These are phyloP conservation scores for Proteles cristata DNA, from an alignment of 2,113 vertebrate genomes.

Conservation along the genomic window DNA sequence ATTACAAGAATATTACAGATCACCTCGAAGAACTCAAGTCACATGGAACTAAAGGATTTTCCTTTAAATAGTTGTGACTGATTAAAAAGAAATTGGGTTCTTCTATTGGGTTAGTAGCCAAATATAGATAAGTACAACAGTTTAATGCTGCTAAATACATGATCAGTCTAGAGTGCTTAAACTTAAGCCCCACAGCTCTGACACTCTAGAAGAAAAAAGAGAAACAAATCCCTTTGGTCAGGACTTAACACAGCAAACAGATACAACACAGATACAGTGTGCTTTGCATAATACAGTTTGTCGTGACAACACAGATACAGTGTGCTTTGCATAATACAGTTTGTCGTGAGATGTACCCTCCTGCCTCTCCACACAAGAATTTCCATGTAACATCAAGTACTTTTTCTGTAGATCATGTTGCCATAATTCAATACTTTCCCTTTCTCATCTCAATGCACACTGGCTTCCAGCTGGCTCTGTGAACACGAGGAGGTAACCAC, in stretches of 20 bases:
- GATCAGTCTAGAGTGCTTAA: constrained; percentile 71
- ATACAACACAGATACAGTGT: neutral
- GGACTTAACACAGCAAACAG: constrained; percentile 52
- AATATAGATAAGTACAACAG: constrained; percentile 61
- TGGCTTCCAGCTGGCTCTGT: neutral
- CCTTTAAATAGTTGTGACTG: neutral
- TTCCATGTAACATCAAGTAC: neutral
- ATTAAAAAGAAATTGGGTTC: constrained; percentile 69
- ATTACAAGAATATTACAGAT: constrained; percentile 45
- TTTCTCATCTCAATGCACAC: neutral
- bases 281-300: neutral
- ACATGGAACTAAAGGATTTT: constrained; percentile 32
- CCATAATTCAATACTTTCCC: neutral
- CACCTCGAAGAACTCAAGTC: constrained; percentile 33
- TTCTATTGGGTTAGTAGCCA: constrained; percentile 58
- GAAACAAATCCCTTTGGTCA: constrained; percentile 52
- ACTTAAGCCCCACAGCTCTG: constrained; percentile 69
- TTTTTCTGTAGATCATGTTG: neutral
- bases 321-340: neutral
- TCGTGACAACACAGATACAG: neutral
- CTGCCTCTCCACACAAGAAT: neutral
- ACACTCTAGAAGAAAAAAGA: constrained; percentile 64
- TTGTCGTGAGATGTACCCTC: neutral
- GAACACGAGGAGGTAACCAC: neutral
- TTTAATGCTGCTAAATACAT: constrained; percentile 72